Conservation (phyloP, 2,888 invertebrate genomes). For the Xylophagus ater region DNA sequence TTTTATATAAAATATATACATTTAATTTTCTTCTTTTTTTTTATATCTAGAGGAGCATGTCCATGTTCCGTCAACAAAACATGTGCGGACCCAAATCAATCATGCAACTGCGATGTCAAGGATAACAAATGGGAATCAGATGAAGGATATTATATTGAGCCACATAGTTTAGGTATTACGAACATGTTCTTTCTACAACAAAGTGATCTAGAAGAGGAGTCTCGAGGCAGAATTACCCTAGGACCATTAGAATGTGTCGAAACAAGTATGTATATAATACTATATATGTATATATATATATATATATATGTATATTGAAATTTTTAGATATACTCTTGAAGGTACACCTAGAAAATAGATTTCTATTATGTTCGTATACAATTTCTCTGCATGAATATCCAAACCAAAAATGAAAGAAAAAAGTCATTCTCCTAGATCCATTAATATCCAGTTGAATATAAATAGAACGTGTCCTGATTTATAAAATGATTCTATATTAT, state of each 20-base stretch:
- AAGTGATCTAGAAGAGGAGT: conserved; percentile 67
- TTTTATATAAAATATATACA: background rate
- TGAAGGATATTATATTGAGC: conserved; percentile 71
- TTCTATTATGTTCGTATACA: too few relatives aligned
- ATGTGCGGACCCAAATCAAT: conserved; percentile 68
- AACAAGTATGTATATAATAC: conserved; percentile 68
- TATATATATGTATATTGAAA: too few relatives aligned
- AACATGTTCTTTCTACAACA: conserved; percentile 86
- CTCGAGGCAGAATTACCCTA: conserved; percentile 75
- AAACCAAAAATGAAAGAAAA: too few relatives aligned
- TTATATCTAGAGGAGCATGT: conserved; percentile 50
- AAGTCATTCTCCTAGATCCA: too few relatives aligned
- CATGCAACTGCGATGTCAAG: conserved; percentile 84
- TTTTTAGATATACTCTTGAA: too few relatives aligned
- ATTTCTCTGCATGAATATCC: too few relatives aligned
- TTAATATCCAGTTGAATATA: conserved; percentile 4
- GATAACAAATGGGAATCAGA: conserved; percentile 83
- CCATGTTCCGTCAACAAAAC: conserved; percentile 67
- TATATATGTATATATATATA: too few relatives aligned
- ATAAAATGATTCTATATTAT: background rate
- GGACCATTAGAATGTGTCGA: conserved; percentile 90
- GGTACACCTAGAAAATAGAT: too few relatives aligned
- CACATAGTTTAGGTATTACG: conserved; percentile 75
- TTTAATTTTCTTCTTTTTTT: conserved; percentile 18
- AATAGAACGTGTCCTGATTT: conserved; percentile 5